A percentile compares a stretch with the other conserved stretches of the same genome.
Conservation (phyloP, 2,113 vertebrate species). For the Entelurus aequoreus region DNA sequence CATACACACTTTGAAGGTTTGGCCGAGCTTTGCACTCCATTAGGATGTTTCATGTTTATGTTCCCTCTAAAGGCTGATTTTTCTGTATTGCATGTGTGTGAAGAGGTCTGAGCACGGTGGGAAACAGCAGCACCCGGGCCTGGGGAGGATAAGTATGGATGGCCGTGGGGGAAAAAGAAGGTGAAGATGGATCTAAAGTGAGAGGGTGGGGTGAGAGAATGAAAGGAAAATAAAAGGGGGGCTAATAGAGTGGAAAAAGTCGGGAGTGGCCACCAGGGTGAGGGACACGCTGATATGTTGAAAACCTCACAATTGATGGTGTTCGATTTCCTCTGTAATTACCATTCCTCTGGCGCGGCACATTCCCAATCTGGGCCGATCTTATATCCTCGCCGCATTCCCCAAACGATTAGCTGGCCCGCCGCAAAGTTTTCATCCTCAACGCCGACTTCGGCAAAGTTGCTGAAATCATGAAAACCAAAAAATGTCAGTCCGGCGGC, state of each 20-base stretch:
- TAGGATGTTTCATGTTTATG: too few species aligned
- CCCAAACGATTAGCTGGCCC: constrained; percentile 69
- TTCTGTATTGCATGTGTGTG: constrained; percentile 12
- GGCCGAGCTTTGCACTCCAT: too few species aligned
- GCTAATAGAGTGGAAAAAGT: constrained; percentile 34
- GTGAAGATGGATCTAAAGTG: constrained; percentile 47
- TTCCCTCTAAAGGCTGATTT: too few species aligned
- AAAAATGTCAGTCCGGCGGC: too few species aligned
- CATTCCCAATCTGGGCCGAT: constrained; percentile 72
- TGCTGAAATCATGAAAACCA: too few species aligned
- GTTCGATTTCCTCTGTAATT: constrained; percentile 78
- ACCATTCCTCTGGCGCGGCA: constrained; percentile 74
- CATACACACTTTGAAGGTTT: too few species aligned
- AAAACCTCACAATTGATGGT: constrained; percentile 77
- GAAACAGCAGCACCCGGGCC: constrained; percentile 34
- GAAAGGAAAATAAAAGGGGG: constrained; percentile 57
- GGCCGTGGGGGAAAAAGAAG: constrained; percentile 41
- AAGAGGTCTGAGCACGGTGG: constrained; percentile 19
- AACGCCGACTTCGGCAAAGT: neutral
- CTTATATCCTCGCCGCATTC: constrained; percentile 73
- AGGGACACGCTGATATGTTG: constrained; percentile 64
- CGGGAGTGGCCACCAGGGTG: constrained; percentile 47
- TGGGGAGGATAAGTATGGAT: constrained; percentile 36
- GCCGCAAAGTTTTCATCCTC: constrained; percentile 30
- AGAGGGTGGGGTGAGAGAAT: constrained; percentile 53